These are phyloP conservation scores for Leptodactylus fuscus DNA, from an alignment of 2,113 vertebrate genomes.

Conservation along the genomic window DNA sequence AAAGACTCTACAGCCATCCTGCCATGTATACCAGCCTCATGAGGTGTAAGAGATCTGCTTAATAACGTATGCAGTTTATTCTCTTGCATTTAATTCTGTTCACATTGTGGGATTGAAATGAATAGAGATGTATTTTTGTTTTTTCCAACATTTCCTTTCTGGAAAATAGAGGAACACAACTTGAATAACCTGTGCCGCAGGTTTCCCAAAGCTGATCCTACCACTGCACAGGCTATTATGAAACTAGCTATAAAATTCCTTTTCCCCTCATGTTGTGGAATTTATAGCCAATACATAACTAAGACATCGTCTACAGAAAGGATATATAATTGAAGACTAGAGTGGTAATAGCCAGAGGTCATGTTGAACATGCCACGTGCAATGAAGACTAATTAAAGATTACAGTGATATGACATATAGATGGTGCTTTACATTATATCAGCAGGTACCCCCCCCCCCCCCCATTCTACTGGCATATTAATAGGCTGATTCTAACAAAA, in stretches of 20 bases:
- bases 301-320: background rate
- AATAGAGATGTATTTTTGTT: background rate
- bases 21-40: too few species aligned
- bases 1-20: too few species aligned
- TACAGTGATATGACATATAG: constrained; percentile 14
- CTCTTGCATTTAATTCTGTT: background rate
- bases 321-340: background rate
- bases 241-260: background rate
- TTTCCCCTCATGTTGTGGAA: background rate
- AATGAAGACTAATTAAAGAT: background rate
- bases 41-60: too few species aligned
- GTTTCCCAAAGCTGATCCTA: background rate
- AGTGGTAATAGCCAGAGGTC: background rate
- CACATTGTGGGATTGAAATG: background rate
- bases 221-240: background rate
- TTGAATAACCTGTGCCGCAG: background rate
- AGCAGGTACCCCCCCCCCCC: background rate
- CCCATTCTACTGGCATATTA: background rate
- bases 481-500: background rate
- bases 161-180: background rate
- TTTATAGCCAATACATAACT: constrained; percentile 8
- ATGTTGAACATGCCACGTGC: background rate
- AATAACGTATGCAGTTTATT: too few species aligned
- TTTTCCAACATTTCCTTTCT: background rate
- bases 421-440: background rate